phyloP scores from a whole-genome alignment of 2,888 invertebrate genomes.

The Drosophila mulleri region DNA sequence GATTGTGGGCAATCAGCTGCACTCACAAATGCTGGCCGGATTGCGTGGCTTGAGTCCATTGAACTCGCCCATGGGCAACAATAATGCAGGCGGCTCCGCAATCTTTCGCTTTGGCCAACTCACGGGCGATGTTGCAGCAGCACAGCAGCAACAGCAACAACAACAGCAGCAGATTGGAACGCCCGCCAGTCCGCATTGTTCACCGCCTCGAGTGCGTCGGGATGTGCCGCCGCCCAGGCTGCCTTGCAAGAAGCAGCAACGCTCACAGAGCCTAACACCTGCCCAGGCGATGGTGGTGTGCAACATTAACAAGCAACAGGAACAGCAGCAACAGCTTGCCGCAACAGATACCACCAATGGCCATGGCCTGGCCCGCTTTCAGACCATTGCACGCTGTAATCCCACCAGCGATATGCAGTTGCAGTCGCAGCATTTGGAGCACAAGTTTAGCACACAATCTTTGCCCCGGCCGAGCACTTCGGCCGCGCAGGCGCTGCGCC shows the following conservation, averaged over 20 bases:
- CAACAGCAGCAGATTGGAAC: conserved; percentile 65
- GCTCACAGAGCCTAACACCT: conserved; percentile 92
- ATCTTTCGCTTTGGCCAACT: conserved; percentile 79
- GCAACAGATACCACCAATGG: conserved; percentile 41
- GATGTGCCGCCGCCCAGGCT: conserved; percentile 86
- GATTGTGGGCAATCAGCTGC: conserved; percentile 86
- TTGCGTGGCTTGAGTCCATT: conserved; percentile 84
- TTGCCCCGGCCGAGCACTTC: conserved; percentile 85
- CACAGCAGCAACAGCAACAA: conserved; percentile 54
- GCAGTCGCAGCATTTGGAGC: conserved; percentile 77
- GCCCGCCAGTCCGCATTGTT: conserved; percentile 86
- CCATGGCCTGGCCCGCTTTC: conserved; percentile 76
- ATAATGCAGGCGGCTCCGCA: conserved; percentile 76
- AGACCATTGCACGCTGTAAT: conserved; percentile 83
- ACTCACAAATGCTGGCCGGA: conserved; percentile 84
- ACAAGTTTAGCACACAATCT: conserved; percentile 87
- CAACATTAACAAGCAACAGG: conserved; percentile 69
- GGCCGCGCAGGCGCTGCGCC: conserved; percentile 85
- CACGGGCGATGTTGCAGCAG: conserved; percentile 15
- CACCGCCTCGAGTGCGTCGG: conserved; percentile 86
- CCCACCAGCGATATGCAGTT: conserved; percentile 76
- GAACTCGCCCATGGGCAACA: conserved; percentile 84
- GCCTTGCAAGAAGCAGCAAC: conserved; percentile 88
- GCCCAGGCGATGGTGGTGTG: conserved; percentile 84
- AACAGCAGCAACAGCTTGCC: conserved; percentile 49